These are phyloP conservation scores for Mesocricetus auratus DNA, from an alignment of 2,113 vertebrate species.

Conservation along the genomic window DNA sequence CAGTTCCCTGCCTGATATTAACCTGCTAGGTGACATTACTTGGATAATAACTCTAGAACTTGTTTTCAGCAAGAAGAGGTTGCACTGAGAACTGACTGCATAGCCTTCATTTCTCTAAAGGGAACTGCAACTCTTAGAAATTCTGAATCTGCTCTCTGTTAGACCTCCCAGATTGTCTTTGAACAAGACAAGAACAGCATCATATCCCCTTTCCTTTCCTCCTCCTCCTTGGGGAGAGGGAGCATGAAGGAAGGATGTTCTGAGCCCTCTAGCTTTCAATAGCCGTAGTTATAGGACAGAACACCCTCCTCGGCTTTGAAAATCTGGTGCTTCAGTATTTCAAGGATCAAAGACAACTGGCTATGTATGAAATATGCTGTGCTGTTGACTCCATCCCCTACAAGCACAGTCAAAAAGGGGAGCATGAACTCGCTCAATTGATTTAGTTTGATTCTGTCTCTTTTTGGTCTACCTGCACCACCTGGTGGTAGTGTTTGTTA, in stretches of 20 bases:
- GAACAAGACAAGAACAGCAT: neutral
- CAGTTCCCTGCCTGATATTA: neutral
- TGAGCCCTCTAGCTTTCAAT: conserved; percentile 3
- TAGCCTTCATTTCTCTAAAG: conserved; percentile 25
- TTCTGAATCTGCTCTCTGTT: neutral
- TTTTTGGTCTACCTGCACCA: conserved; percentile 80
- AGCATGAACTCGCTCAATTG: neutral
- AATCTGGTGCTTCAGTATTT: neutral
- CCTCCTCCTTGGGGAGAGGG: neutral
- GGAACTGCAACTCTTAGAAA: neutral
- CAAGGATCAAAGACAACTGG: neutral
- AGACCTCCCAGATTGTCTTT: neutral
- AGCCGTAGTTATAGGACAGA: neutral
- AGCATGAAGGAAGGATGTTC: conserved; percentile 3
- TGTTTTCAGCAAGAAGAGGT: neutral
- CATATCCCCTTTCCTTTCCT: neutral
- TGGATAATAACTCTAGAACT: neutral
- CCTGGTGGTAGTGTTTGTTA: conserved; percentile 77
- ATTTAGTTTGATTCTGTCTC: conserved; percentile 52
- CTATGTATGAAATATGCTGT: conserved; percentile 5
- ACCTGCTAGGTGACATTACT: neutral
- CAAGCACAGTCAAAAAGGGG: conserved; percentile 5
- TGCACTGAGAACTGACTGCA: neutral
- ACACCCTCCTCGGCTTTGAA: neutral
- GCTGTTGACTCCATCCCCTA: neutral